Conservation (phyloP, 2,797 vertebrate species). For the Macroramphosus scolopax region DNA sequence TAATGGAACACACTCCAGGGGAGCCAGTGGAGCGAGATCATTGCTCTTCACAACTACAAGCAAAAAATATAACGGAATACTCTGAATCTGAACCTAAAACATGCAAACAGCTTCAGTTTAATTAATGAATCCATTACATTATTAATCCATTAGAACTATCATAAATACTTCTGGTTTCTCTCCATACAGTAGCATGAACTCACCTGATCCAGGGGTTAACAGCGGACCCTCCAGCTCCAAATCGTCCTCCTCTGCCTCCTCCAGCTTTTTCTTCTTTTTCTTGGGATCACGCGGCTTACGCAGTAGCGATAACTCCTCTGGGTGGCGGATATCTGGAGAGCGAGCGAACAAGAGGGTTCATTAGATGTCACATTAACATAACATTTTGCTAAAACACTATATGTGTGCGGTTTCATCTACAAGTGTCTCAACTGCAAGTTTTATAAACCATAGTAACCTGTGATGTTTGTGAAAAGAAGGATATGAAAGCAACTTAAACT, state of each 20-base stretch:
- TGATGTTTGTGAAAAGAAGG: slow-evolving; percentile 1
- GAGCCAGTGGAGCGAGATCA: slow-evolving; percentile 18
- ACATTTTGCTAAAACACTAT: no score
- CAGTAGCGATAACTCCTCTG: slow-evolving; percentile 95
- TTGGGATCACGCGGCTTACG: slow-evolving; percentile 97
- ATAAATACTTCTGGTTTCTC: background rate
- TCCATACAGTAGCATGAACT: slow-evolving; percentile 14
- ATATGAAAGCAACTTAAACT: slow-evolving; percentile 3
- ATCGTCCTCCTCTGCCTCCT: slow-evolving; percentile 87
- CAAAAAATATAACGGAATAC: no score
- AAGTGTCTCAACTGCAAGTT: no score
- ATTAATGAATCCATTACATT: no score
- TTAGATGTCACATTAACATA: slow-evolving; percentile 25
- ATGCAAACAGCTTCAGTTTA: no score
- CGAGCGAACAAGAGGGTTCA: slow-evolving; percentile 11
- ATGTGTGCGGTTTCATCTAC: no score
- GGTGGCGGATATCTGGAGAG: slow-evolving; percentile 91
- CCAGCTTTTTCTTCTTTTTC: slow-evolving; percentile 99
- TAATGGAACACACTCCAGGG: slow-evolving; percentile 5
- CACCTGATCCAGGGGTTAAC: slow-evolving; percentile 95
- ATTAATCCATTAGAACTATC: no score
- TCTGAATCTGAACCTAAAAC: no score
- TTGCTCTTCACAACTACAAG: background rate
- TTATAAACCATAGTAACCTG: slow-evolving; percentile 4
- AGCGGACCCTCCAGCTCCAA: slow-evolving; percentile 92